A percentile compares a stretch with the other conserved stretches of the same genome.
phyloP scores from a whole-genome alignment of 2,888 invertebrate species.

The Yponomeuta malinellus region DNA sequence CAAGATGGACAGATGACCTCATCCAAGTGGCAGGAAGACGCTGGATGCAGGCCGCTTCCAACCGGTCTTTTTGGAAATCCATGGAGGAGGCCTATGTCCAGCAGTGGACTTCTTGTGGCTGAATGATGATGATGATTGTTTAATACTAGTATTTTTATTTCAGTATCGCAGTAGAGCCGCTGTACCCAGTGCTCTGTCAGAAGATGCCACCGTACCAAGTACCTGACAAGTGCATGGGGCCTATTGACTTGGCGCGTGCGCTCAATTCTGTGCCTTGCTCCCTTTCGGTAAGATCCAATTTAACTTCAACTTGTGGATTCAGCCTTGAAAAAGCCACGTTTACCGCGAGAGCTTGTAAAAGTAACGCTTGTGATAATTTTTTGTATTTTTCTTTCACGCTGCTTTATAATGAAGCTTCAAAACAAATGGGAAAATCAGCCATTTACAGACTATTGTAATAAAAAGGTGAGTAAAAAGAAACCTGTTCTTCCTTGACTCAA shows the following conservation, averaged over 20 bases:
- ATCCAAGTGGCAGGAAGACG: too few species aligned
- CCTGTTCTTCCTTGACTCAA: too few species aligned
- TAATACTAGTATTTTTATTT: constrained; percentile 26
- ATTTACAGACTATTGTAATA: constrained; percentile 61
- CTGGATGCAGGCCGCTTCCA: too few species aligned
- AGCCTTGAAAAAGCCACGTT: neutral
- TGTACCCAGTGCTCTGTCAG: constrained; percentile 83
- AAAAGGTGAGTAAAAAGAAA: constrained; percentile 41
- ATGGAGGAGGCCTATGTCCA: too few species aligned
- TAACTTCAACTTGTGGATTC: neutral
- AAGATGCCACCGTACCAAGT: constrained; percentile 69
- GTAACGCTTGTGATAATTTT: neutral
- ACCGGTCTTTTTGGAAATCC: too few species aligned
- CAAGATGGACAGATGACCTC: too few species aligned
- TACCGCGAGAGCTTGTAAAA: neutral
- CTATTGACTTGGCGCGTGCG: constrained; percentile 86
- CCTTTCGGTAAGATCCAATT: constrained; percentile 77
- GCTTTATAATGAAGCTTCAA: constrained; percentile 49
- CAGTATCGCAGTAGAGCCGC: constrained; percentile 94
- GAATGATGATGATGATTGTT: too few species aligned
- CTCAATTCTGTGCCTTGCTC: constrained; percentile 94
- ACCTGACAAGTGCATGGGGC: constrained; percentile 73
- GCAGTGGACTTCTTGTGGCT: too few species aligned
- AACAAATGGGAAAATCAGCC: constrained; percentile 69
- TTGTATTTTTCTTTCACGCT: constrained; percentile 44